These are phyloP conservation scores for Myzus persicae DNA, from an alignment of 1,140 invertebrate species.

Conservation along the genomic window DNA sequence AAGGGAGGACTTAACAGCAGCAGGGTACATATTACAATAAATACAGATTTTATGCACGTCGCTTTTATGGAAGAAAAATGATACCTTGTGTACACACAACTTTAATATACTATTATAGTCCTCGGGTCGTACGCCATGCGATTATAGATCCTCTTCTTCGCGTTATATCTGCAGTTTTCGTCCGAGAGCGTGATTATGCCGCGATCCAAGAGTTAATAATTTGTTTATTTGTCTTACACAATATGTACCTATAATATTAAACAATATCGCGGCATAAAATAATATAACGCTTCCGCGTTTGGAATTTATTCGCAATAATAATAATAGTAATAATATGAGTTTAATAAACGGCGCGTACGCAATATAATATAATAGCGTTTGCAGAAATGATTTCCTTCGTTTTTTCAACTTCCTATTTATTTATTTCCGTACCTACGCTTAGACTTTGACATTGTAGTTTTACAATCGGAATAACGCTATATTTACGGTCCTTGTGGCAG, in stretches of 20 bases:
- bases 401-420: neutral
- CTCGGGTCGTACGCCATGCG: too few species aligned
- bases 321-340: neutral
- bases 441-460: neutral
- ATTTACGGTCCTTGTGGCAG: neutral
- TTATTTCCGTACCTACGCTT: neutral
- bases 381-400: neutral
- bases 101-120: neutral
- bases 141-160: neutral
- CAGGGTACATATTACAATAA: neutral
- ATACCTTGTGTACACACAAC: slow-evolving; percentile 14
- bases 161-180: neutral
- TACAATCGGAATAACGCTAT: too few species aligned
- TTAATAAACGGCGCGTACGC: neutral
- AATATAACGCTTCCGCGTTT: neutral
- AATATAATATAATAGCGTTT: neutral
- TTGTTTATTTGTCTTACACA: neutral
- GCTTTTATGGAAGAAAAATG: slow-evolving; percentile 34
- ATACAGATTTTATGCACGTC: slow-evolving; percentile 44
- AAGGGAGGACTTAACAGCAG: neutral
- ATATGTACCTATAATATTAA: neutral
- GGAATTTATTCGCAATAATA: neutral
- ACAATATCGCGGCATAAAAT: neutral
- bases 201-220: slow-evolving; percentile 12
- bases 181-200: neutral